Evolutionary conservation across 2,888 invertebrate species (phyloP).

Genomic region (Camptogramma bilineatum): DNA sequence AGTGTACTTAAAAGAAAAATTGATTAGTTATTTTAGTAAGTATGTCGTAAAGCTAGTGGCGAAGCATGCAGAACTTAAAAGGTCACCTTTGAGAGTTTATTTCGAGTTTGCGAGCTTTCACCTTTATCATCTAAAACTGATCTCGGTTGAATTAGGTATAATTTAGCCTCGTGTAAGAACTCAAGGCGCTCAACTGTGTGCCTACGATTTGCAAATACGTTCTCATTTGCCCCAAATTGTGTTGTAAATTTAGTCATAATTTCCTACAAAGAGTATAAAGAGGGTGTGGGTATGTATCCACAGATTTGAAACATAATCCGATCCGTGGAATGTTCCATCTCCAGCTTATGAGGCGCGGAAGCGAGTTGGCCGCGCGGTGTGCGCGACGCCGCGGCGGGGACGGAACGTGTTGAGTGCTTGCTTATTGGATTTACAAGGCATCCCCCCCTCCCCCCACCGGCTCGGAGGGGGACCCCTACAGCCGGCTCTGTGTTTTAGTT

Average conservation of each 20-base stretch:
- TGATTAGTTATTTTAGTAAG: too few relatives aligned
- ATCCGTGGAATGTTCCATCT: slow-evolving; percentile 6
- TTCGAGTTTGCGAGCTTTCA: background rate
- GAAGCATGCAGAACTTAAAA: slow-evolving; percentile 12
- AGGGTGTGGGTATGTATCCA: background rate
- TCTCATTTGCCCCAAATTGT: background rate
- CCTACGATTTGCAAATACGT: too few relatives aligned
- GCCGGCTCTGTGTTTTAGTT: slow-evolving; percentile 22
- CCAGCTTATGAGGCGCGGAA: slow-evolving; percentile 37
- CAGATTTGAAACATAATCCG: slow-evolving; percentile 21
- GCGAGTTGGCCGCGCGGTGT: slow-evolving; percentile 43
- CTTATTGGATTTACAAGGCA: slow-evolving; percentile 50
- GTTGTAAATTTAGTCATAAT: background rate
- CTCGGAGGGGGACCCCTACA: background rate
- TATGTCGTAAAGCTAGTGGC: too few relatives aligned
- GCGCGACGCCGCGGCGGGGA: slow-evolving; percentile 36
- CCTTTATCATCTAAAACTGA: background rate
- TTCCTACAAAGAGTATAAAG: background rate
- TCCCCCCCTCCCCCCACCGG: slow-evolving; percentile 8
- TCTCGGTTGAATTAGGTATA: background rate
- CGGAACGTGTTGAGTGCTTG: slow-evolving; percentile 48
- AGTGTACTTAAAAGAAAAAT: too few relatives aligned
- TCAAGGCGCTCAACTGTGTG: too few relatives aligned
- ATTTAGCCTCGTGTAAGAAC: too few relatives aligned
- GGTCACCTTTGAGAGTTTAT: slow-evolving; percentile 10